These are phyloP conservation scores for Sitta europaea DNA, from an alignment of 2,113 vertebrate species.

Conservation along the genomic window DNA sequence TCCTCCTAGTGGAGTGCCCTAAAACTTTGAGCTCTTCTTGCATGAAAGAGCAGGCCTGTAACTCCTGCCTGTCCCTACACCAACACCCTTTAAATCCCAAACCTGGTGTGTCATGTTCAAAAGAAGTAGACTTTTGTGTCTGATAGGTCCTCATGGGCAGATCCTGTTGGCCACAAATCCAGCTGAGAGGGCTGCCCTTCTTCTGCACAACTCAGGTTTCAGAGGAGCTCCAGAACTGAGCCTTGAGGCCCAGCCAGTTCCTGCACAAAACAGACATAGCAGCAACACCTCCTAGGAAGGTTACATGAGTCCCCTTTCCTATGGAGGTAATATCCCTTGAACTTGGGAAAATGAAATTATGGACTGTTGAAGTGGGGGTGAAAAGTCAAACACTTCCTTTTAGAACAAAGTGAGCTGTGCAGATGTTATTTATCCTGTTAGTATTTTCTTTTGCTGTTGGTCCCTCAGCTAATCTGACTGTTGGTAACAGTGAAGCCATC, in stretches of 20 bases:
- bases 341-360: background rate
- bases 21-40: background rate
- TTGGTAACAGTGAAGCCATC: background rate
- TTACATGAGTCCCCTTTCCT: background rate
- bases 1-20: background rate
- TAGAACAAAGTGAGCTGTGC: background rate
- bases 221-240: background rate
- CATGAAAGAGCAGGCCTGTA: background rate
- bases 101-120: background rate
- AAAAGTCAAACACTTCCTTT: background rate
- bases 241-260: background rate
- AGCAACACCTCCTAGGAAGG: background rate
- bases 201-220: background rate
- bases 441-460: background rate
- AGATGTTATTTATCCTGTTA: background rate
- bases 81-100: background rate
- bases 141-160: background rate
- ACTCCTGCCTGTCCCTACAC: background rate
- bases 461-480: background rate
- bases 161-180: background rate
- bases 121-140: background rate
- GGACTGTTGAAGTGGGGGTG: background rate
- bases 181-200: background rate
- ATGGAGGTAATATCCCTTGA: background rate
- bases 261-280: rapidly evolving